Evolutionary conservation across 2,888 invertebrate genomes (phyloP).

Genomic region (Pimpla rufipes): DNA sequence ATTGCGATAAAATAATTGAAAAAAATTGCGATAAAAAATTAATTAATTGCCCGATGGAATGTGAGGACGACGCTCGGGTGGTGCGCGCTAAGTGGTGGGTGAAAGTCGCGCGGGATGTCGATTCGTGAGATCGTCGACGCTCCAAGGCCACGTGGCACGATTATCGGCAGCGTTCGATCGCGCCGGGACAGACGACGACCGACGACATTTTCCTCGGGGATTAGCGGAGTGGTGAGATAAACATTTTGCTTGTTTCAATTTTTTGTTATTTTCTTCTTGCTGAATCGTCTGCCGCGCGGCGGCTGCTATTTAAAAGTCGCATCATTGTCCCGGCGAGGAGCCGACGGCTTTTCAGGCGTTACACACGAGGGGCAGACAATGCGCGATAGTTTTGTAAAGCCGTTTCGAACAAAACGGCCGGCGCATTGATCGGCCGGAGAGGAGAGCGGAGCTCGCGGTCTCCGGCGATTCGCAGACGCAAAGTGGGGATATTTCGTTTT

Average conservation of each 20-base stretch:
- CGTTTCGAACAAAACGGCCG: background rate
- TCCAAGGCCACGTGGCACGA: slow-evolving; percentile 65
- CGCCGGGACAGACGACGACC: slow-evolving; percentile 15
- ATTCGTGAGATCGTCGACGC: slow-evolving; percentile 44
- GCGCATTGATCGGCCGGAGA: slow-evolving; percentile 10
- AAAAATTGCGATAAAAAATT: no score
- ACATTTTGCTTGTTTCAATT: slow-evolving; percentile 17
- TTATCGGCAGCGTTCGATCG: no score
- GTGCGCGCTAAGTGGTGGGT: slow-evolving; percentile 19
- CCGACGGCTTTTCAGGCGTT: background rate
- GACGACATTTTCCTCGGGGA: slow-evolving; percentile 12
- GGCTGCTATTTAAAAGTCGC: background rate
- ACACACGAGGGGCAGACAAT: background rate
- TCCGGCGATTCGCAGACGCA: background rate
- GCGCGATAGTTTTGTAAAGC: background rate
- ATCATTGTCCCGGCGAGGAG: background rate
- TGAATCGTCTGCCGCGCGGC: no score
- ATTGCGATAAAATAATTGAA: no score
- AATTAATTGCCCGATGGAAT: background rate
- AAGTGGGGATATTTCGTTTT: no score
- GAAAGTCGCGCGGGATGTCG: slow-evolving; percentile 55
- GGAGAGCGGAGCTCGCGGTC: slow-evolving; percentile 3
- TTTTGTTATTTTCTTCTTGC: no score
- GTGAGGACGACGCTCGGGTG: background rate
- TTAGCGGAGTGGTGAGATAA: slow-evolving; percentile 39